A percentile compares a stretch with the other conserved stretches of the same genome.
These are phyloP conservation scores for Callaeas wilsoni DNA, from an alignment of 2,113 vertebrate species.

Conservation along the genomic window DNA sequence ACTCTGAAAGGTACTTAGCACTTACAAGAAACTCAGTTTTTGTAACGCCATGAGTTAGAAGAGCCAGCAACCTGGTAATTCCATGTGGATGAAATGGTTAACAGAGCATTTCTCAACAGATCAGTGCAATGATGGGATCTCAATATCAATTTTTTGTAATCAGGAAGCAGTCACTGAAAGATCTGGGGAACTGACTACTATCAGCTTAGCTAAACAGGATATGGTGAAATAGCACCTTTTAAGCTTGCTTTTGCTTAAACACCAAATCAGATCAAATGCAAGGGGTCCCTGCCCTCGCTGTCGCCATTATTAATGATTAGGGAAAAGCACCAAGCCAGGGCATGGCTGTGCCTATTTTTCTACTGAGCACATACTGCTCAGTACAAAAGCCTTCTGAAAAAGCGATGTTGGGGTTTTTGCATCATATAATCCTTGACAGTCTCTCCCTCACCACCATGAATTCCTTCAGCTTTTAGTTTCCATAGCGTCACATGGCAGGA, in stretches of 20 bases:
- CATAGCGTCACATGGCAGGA: neutral
- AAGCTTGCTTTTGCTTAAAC: neutral
- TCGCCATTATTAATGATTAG: neutral
- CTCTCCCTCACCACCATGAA: neutral
- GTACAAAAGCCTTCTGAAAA: neutral
- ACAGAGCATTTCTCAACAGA: neutral
- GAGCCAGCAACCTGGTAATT: neutral
- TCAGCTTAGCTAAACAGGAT: neutral
- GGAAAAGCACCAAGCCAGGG: neutral
- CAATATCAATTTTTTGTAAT: neutral
- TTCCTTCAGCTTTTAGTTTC: neutral
- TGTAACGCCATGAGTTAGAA: neutral
- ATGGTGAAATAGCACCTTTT: neutral
- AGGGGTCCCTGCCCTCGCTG: neutral
- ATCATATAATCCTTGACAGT: neutral
- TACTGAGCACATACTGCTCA: neutral
- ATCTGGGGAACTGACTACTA: neutral
- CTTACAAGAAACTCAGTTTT: neutral
- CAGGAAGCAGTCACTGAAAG: neutral
- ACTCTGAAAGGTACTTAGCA: neutral
- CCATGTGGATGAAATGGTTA: neutral
- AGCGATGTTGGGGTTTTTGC: rapidly evolving
- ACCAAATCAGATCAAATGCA: neutral
- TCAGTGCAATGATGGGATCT: neutral
- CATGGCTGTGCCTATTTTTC: neutral